These are phyloP conservation scores for Empidonax alnorum DNA, from an alignment of 2,113 vertebrate genomes.

Conservation along the genomic window DNA sequence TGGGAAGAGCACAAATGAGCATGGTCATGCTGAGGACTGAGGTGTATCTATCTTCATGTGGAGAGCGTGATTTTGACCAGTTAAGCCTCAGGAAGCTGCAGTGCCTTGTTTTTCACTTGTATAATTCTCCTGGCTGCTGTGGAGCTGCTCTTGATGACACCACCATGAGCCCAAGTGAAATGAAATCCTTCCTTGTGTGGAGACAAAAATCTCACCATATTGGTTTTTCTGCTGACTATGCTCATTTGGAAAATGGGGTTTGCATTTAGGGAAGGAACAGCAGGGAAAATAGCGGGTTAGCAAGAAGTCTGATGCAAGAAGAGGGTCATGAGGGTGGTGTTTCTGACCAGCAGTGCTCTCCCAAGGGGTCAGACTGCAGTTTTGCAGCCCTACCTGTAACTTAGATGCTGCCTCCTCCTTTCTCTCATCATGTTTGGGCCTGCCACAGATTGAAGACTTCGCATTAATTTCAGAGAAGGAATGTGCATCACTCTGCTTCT, in stretches of 20 bases:
- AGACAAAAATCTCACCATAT: background rate
- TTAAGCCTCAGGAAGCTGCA: background rate
- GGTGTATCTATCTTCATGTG: background rate
- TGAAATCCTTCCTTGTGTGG: background rate
- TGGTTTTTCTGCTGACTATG: background rate
- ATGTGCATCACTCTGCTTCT: background rate
- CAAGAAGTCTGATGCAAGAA: background rate
- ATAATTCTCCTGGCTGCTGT: background rate
- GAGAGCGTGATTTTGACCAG: background rate
- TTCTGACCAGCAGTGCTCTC: background rate
- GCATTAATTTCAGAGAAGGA: background rate
- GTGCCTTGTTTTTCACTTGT: background rate
- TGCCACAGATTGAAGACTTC: background rate
- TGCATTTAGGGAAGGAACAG: background rate
- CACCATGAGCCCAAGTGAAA: background rate
- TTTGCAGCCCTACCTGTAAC: background rate
- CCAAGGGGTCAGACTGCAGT: background rate
- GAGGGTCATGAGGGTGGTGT: background rate
- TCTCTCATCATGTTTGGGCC: background rate
- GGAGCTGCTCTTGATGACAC: background rate
- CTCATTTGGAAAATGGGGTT: background rate
- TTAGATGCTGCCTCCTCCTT: background rate
- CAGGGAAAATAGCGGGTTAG: background rate
- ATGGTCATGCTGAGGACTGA: background rate
- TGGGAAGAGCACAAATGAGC: background rate